Evolutionary conservation across 2,888 invertebrate species (phyloP).

Genomic region (Agapostemon virescens): DNA sequence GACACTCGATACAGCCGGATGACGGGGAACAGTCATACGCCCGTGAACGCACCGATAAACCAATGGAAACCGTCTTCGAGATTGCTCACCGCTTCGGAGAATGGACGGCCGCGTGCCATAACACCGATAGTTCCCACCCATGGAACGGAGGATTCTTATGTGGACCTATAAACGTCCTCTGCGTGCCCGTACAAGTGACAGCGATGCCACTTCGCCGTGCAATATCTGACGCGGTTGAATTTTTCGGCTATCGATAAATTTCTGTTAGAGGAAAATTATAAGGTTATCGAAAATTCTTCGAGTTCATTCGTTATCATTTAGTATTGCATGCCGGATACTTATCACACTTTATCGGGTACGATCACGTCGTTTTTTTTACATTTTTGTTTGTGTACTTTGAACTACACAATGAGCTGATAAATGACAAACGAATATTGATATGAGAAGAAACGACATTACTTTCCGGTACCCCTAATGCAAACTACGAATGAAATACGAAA

Average conservation of each 20-base stretch:
- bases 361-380: too few species aligned
- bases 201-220: conserved; percentile 33
- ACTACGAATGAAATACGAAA: too few species aligned
- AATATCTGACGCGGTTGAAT: background rate
- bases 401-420: too few species aligned
- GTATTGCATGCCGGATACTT: too few species aligned
- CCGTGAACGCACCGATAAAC: conserved; percentile 57
- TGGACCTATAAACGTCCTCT: conserved; percentile 52
- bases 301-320: too few species aligned
- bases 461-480: too few species aligned
- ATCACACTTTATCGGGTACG: too few species aligned
- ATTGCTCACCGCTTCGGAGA: conserved; percentile 61
- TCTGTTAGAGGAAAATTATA: background rate
- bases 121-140: conserved; percentile 43
- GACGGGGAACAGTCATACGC: conserved; percentile 47
- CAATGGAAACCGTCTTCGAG: conserved; percentile 56
- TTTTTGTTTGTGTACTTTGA: too few species aligned
- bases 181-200: conserved; percentile 38
- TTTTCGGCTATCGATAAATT: background rate
- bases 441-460: too few species aligned
- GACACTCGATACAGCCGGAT: conserved; percentile 64
- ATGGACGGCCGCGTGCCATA: conserved; percentile 37
- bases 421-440: too few species aligned
- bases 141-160: conserved; percentile 41
- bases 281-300: too few species aligned